Conservation (phyloP, 35 echinoderm and acorn worm species). For the Heliocidaris tuberculata region DNA sequence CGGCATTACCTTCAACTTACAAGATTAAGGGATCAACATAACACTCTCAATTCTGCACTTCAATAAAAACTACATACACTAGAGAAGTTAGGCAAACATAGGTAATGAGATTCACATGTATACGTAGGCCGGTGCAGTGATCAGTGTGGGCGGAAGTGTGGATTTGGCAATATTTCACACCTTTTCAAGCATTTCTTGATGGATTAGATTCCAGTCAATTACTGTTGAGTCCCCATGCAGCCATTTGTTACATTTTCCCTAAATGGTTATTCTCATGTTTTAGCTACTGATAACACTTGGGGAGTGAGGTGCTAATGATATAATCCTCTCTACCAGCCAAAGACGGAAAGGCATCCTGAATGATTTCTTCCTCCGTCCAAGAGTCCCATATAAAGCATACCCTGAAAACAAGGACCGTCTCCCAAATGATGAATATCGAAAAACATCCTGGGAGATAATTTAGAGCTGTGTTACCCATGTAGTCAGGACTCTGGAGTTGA, state of each 20-base stretch:
- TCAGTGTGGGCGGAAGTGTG: constrained; percentile 17
- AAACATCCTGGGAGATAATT: neutral
- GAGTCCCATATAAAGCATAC: neutral
- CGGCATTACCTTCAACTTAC: neutral
- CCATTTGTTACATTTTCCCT: neutral
- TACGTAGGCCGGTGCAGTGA: neutral
- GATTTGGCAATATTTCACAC: constrained; percentile 42
- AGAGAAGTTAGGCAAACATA: neutral
- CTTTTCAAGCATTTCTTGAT: neutral
- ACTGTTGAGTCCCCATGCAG: neutral
- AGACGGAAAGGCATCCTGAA: neutral
- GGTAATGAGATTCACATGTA: constrained; percentile 11
- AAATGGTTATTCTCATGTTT: constrained; percentile 27
- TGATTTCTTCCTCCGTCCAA: neutral
- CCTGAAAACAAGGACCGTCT: neutral
- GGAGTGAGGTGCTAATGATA: neutral
- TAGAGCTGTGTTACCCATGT: neutral
- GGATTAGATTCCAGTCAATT: constrained; percentile 39
- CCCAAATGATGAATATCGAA: neutral
- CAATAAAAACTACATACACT: neutral
- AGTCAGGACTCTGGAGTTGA: neutral
- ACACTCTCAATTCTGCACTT: neutral
- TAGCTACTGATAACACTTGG: constrained; percentile 19
- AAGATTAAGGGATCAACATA: neutral
- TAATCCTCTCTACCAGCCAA: constrained; percentile 15